Conservation (phyloP, 2,113 vertebrate species). For the Eurystomus gularis region DNA sequence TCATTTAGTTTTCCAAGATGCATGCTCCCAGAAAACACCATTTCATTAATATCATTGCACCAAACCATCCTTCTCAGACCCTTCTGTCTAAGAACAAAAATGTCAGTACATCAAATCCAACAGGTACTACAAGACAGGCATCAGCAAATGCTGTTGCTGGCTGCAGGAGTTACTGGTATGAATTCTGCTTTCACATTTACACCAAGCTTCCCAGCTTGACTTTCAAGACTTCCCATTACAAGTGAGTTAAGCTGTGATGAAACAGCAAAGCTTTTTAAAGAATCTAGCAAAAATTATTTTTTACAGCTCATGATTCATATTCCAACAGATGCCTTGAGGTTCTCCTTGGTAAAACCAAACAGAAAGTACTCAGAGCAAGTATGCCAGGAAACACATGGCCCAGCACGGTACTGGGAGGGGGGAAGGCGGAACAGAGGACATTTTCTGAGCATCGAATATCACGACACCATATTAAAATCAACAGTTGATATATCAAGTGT, state of each 20-base stretch:
- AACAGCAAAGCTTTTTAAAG: neutral
- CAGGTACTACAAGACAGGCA: neutral
- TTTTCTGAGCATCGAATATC: neutral
- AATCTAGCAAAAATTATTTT: neutral
- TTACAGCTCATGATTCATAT: neutral
- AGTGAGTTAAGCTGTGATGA: neutral
- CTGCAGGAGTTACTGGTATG: neutral
- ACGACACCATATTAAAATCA: neutral
- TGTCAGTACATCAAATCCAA: neutral
- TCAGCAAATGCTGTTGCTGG: neutral
- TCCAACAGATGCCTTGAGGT: neutral
- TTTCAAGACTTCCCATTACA: neutral
- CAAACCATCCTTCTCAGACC: neutral
- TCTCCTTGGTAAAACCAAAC: neutral
- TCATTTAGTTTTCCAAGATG: neutral
- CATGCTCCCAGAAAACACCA: neutral
- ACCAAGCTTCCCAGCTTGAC: neutral
- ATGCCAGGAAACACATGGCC: neutral
- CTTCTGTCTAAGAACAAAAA: neutral
- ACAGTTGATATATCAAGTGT: neutral
- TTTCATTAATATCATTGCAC: neutral
- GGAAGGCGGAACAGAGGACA: neutral
- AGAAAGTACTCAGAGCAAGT: neutral
- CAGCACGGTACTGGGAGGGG: accelerated
- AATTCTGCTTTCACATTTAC: neutral